phyloP scores from a whole-genome alignment of 2,113 vertebrate genomes.

The Clupea harengus region DNA sequence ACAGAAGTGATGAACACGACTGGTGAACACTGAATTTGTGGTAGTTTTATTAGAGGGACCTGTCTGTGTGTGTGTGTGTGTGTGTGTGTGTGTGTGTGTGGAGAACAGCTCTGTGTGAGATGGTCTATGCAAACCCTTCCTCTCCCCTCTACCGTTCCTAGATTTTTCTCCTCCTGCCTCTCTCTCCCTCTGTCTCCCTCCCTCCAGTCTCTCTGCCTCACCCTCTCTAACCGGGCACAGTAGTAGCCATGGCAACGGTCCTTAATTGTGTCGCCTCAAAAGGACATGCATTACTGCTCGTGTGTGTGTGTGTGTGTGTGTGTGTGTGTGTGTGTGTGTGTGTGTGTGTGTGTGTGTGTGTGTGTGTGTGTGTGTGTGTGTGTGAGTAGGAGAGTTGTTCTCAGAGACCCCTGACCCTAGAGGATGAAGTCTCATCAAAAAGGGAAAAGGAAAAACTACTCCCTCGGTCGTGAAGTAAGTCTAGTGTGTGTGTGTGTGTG shows the following conservation, averaged over 20 bases:
- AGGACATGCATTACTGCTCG: constrained; percentile 45
- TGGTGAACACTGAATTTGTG: neutral
- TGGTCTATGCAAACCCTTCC: constrained; percentile 22
- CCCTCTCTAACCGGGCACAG: constrained; percentile 32
- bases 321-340: neutral
- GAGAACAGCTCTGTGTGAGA: constrained; percentile 11
- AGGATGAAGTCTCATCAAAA: constrained; percentile 48
- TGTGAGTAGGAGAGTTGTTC: constrained; percentile 28
- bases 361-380: neutral
- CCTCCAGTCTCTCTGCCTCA: neutral
- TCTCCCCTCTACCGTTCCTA: neutral
- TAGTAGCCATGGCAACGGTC: constrained; percentile 44
- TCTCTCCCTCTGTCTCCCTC: neutral
- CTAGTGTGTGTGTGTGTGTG: too few species aligned
- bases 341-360: neutral
- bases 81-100: constrained; percentile 38
- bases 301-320: constrained; percentile 15
- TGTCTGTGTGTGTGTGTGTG: constrained; percentile 39
- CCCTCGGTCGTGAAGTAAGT: neutral
- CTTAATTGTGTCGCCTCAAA: constrained; percentile 47
- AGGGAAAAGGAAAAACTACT: neutral
- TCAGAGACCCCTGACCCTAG: constrained; percentile 42
- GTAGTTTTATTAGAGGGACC: neutral
- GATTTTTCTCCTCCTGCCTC: neutral
- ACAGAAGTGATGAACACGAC: neutral